Evolutionary conservation across 2,888 invertebrate genomes (phyloP).

Genomic region (Agrotis exclamationis): DNA sequence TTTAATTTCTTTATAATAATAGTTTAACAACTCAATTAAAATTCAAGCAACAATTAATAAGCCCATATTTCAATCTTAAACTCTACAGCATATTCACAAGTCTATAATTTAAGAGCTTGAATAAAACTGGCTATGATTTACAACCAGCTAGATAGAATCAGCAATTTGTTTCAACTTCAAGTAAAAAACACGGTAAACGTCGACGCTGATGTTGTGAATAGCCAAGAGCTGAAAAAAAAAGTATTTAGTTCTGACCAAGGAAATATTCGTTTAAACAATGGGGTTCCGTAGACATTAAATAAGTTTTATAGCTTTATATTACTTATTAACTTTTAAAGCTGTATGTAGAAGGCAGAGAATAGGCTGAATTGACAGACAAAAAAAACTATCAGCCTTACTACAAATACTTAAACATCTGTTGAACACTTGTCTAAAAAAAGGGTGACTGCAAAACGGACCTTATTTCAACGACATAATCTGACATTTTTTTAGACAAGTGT

Average conservation of each 20-base stretch:
- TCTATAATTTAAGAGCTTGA: slow-evolving; percentile 17
- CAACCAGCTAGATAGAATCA: slow-evolving; percentile 48
- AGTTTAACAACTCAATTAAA: background rate
- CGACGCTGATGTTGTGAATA: slow-evolving; percentile 56
- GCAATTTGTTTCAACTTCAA: slow-evolving; percentile 55
- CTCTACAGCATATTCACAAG: background rate
- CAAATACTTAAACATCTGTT: no score
- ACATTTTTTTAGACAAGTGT: no score
- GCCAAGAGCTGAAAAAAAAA: slow-evolving; percentile 45
- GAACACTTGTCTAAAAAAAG: no score
- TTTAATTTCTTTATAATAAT: background rate
- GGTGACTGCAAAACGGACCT: no score
- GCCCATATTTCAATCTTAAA: slow-evolving; percentile 15
- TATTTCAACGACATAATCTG: no score
- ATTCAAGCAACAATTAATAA: background rate
- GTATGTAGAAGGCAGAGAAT: no score
- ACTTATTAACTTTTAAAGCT: no score
- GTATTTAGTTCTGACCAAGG: slow-evolving; percentile 8
- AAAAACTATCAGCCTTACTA: no score
- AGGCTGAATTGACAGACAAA: no score
- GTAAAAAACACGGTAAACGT: slow-evolving; percentile 54
- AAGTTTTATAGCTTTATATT: no score
- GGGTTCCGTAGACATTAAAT: slow-evolving; percentile 37
- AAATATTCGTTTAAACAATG: background rate
- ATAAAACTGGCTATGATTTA: slow-evolving; percentile 47